These are phyloP conservation scores for Hydraecia micacea DNA, from an alignment of 2,888 invertebrate species.

Conservation along the genomic window DNA sequence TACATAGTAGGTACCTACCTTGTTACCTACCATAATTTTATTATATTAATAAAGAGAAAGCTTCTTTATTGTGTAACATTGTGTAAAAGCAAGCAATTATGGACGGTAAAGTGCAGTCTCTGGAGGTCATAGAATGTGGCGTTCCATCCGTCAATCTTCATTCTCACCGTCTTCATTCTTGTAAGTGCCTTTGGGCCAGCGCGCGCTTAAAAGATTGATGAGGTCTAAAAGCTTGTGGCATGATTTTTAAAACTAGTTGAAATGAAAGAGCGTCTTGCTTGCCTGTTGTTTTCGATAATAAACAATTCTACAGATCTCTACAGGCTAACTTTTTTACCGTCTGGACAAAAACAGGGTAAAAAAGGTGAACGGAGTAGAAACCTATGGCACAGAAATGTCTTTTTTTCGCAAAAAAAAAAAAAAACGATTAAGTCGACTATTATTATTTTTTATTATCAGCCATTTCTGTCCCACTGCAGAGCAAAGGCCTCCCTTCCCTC, in stretches of 20 bases:
- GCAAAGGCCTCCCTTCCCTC: too few species aligned
- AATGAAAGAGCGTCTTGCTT: neutral
- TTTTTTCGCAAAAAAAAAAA: too few species aligned
- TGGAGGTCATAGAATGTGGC: neutral
- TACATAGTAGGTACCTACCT: neutral
- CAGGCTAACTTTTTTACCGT: too few species aligned
- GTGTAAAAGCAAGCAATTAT: conserved; percentile 40
- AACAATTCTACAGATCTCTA: too few species aligned
- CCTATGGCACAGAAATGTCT: too few species aligned
- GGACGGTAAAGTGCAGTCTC: conserved; percentile 1
- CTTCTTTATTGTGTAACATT: conserved; percentile 27
- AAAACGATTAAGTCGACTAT: too few species aligned
- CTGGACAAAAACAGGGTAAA: neutral
- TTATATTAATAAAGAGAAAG: conserved; percentile 18
- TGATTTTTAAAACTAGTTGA: neutral
- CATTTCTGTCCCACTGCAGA: too few species aligned
- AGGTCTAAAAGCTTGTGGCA: neutral
- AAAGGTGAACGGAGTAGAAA: neutral
- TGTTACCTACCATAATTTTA: conserved; percentile 4
- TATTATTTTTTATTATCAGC: too few species aligned
- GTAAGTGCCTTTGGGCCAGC: neutral
- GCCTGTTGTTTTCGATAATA: neutral
- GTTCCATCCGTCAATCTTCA: neutral
- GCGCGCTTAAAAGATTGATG: conserved; percentile 12
- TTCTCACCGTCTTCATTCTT: conserved; percentile 5